These are phyloP conservation scores for Stegastes partitus DNA, from an alignment of 2,113 vertebrate genomes.

Conservation along the genomic window DNA sequence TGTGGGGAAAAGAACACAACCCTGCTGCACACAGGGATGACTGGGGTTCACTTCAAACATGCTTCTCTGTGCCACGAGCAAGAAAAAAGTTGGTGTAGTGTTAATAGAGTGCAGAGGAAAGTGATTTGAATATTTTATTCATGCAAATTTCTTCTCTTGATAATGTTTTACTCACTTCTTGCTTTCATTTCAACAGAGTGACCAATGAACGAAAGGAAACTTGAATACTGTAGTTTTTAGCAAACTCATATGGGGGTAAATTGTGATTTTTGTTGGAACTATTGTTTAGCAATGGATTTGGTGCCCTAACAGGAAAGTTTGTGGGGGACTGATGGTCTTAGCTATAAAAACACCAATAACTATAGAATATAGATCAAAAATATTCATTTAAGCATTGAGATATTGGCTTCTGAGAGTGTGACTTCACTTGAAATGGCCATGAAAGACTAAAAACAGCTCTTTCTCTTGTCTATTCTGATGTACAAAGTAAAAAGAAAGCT, in stretches of 20 bases:
- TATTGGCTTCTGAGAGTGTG: too few species aligned
- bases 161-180: not conserved
- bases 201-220: too few species aligned
- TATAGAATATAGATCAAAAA: not conserved
- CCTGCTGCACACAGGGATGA: conserved; percentile 25
- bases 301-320: too few species aligned
- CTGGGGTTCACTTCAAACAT: conserved; percentile 63
- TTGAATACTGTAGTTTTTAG: too few species aligned
- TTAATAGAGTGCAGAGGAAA: conserved; percentile 11
- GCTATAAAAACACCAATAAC: not conserved
- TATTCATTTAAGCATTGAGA: too few species aligned
- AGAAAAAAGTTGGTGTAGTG: conserved; percentile 16
- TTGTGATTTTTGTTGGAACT: too few species aligned
- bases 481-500: not conserved
- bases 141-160: not conserved
- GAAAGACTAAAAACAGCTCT: not conserved
- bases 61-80: conserved; percentile 4
- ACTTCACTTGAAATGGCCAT: not conserved
- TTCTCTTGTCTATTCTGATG: not conserved
- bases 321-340: not conserved
- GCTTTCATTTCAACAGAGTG: not conserved
- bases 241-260: too few species aligned
- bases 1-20: conserved; percentile 31
- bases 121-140: not conserved
- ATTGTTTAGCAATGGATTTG: too few species aligned